Evolutionary conservation across 2,797 vertebrate genomes (phyloP).

Genomic region (Pogoniulus pusillus): DNA sequence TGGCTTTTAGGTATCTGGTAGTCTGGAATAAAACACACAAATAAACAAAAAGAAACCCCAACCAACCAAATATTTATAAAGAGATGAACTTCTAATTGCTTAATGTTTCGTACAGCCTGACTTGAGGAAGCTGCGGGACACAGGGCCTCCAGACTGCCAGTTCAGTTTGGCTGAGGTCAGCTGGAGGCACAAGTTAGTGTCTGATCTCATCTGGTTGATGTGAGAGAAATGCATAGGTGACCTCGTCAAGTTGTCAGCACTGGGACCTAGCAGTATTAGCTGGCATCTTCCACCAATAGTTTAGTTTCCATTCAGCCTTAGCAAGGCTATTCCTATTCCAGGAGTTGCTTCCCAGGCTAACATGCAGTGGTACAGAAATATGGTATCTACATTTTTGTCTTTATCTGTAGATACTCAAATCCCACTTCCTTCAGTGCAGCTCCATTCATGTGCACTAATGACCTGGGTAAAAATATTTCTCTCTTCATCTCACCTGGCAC

Average conservation of each 20-base stretch:
- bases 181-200: slow-evolving; percentile 40
- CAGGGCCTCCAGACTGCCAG: background rate
- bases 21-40: background rate
- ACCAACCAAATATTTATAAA: background rate
- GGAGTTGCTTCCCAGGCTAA: background rate
- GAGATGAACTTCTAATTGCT: background rate
- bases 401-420: slow-evolving; percentile 1
- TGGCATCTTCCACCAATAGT: background rate
- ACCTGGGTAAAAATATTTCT: background rate
- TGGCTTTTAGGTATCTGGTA: background rate
- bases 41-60: background rate
- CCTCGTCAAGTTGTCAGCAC: background rate
- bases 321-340: background rate
- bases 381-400: background rate
- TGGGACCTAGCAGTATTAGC: background rate
- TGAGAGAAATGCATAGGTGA: slow-evolving; percentile 43
- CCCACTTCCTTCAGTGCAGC: background rate
- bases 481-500: slow-evolving; percentile 14
- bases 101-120: background rate
- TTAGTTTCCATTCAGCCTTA: slow-evolving; percentile 17
- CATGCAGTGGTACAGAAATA: background rate
- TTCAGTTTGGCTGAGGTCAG: slow-evolving; percentile 24
- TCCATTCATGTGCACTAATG: background rate
- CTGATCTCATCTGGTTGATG: slow-evolving; percentile 48
- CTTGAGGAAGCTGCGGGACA: background rate